Base-by-base conservation (phyloP, 2,113 vertebrate genomes). In the Albula glossodonta region DNA sequence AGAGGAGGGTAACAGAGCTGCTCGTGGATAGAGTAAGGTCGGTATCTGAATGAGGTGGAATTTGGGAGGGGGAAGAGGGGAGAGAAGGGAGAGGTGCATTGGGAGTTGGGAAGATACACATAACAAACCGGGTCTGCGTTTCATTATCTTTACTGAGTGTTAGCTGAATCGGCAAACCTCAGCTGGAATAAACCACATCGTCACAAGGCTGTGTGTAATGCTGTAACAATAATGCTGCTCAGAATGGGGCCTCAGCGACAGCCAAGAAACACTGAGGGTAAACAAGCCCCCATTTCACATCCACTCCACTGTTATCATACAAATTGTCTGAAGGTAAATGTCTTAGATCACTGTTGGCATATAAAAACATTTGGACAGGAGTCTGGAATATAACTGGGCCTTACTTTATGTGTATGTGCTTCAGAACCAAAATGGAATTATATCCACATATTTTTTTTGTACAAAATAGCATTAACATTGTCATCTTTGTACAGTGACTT, bases 51-150 rank as follows among this genome's bases (percentile, higher is more conserved):
- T 74, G 51, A 10, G 80, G 52, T 31, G 41, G 22, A 19, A 80
- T 17, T 15, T 15, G 60, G 52, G 19, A 17, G 25, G 81, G 31
- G 49, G 17, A 50, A 19, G 41, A 60, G 22, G 25, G 41, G 81
- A 83, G 9, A 12, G 3, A 15, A 53, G n/a, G 77, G 12, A 77
- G 86, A 9, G 86, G 89, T 85, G 89, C 88, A 70, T 89, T 84
- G 90, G 89, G 89, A 78, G 89, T 88, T 85, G 88, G 88, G 89
- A 87, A 84, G 87, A 82, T 80, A 70, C 86, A 86, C 81, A 25
- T 87, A 87, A 91, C 90, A 91, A 91, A 93, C 91, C 87, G 90
- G 85, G 87, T 92, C 92, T 94, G 93, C 53, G 92, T 92, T 90
- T 88, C 87, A 93, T 93, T 93, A 94, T 85, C 41, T 79, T 66